Evolutionary conservation across 2,888 invertebrate genomes (phyloP).

Genomic region (Dynastes grantii): DNA sequence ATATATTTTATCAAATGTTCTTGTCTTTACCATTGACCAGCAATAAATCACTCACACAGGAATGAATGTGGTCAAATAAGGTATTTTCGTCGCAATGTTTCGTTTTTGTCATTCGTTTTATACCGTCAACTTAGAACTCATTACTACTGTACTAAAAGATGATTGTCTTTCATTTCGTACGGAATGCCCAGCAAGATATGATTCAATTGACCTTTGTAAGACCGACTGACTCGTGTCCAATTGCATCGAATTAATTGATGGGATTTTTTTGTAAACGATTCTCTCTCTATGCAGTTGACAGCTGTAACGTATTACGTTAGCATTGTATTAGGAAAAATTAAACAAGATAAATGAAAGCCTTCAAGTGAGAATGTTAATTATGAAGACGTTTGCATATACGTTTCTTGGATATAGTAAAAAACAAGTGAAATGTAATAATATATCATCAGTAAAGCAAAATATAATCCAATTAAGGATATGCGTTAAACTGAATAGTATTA

Average conservation of each 20-base stretch:
- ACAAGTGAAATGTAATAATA: too few relatives aligned
- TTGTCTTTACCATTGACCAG: too few relatives aligned
- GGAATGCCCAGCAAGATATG: constrained; percentile 25
- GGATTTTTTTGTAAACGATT: constrained; percentile 25
- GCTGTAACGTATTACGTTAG: neutral
- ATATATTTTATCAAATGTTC: too few relatives aligned
- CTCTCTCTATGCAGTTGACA: constrained; percentile 10
- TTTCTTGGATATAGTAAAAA: too few relatives aligned
- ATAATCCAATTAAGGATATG: too few relatives aligned
- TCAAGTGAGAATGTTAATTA: neutral
- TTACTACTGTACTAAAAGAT: constrained; percentile 12
- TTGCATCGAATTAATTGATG: constrained; percentile 44
- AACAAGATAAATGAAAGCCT: neutral
- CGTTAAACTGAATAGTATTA: too few relatives aligned
- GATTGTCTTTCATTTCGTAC: constrained; percentile 22
- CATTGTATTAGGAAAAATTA: constrained; percentile 2
- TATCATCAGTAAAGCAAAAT: too few relatives aligned
- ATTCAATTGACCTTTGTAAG: constrained; percentile 50
- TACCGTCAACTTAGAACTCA: neutral
- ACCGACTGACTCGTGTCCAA: constrained; percentile 49
- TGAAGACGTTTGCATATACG: too few relatives aligned
- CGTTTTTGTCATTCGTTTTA: too few relatives aligned
- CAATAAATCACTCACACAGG: too few relatives aligned
- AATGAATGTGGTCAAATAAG: too few relatives aligned
- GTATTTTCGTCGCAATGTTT: too few relatives aligned